phyloP scores from a whole-genome alignment of 2,113 vertebrate species.

The Xerus inauris region DNA sequence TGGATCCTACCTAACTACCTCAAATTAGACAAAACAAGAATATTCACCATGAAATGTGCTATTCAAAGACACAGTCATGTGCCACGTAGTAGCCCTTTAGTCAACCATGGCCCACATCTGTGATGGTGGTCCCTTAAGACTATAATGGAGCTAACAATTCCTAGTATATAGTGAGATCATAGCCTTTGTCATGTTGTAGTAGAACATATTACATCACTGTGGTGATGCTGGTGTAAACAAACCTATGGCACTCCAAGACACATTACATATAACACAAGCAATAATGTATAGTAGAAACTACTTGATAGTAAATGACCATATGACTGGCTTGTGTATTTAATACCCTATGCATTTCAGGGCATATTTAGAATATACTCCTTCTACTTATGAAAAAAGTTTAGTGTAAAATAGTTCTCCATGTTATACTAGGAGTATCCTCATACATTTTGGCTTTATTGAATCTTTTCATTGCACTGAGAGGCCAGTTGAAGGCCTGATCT shows the following conservation, averaged over 20 bases:
- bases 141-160: neutral
- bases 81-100: too few species aligned
- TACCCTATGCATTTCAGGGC: too few species aligned
- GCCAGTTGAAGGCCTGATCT: neutral
- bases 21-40: neutral
- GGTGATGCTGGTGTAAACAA: neutral
- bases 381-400: too few species aligned
- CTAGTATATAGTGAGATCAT: neutral
- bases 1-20: neutral
- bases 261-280: too few species aligned
- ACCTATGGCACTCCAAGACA: neutral
- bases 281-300: too few species aligned
- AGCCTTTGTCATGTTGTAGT: neutral
- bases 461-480: neutral
- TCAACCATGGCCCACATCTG: neutral
- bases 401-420: neutral
- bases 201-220: neutral
- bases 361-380: too few species aligned
- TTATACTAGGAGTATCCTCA: neutral
- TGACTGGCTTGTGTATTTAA: too few species aligned
- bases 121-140: too few species aligned
- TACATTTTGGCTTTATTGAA: neutral
- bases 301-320: too few species aligned
- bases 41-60: neutral
- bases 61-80: neutral